Base-by-base conservation (phyloP, 2,888 invertebrate genomes). In the Exocentrus adspersus region DNA sequence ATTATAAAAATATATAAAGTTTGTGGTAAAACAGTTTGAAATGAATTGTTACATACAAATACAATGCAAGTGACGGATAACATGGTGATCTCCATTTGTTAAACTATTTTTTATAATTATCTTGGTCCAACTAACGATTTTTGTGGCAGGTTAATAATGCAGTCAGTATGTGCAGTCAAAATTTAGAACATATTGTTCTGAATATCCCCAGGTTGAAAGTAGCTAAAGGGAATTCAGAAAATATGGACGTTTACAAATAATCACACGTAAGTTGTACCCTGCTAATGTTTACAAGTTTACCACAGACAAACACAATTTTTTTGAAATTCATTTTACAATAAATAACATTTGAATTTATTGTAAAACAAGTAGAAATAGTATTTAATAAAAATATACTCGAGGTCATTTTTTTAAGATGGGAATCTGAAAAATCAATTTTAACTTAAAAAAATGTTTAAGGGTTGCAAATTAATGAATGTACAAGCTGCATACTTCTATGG, bases 91-190 rank as follows among this genome's bases (percentile, higher is more conserved):
- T 62, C 60, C 67, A 68, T 65, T 68, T 63, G 62, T 60, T 61
- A 59, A 67, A 63, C 61, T 62, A 63, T 65, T n/a, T n/a, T n/a
- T 68, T 62, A 61, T 62, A 68, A 50, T 59, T 67, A 67, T 71
- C 73, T 79, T 80, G 80, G 80, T 80, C 80, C 80, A 78, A 78
- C 79, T 79, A 78, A 79, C 74, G 76, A 74, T 19, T 59, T 75
- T 74, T 75, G 77, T 79, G 80, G 80, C 80, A 80, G 79, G 79
- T 78, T 75, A 68, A 67, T 72, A 71, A 78, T 77, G 73, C 78
- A 78, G 78, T 79, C 78, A 73, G 70, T 75, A 74, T 73, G 78
- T 78, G 77, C 78, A 79, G 78, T 78, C 79, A 74, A 76, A 75
- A 71, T 74, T 75, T 74, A 70, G 70, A 73, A 73, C 75, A 72